phyloP scores from a whole-genome alignment of 23 tunicate genomes.

The Phallusia fumigata region DNA sequence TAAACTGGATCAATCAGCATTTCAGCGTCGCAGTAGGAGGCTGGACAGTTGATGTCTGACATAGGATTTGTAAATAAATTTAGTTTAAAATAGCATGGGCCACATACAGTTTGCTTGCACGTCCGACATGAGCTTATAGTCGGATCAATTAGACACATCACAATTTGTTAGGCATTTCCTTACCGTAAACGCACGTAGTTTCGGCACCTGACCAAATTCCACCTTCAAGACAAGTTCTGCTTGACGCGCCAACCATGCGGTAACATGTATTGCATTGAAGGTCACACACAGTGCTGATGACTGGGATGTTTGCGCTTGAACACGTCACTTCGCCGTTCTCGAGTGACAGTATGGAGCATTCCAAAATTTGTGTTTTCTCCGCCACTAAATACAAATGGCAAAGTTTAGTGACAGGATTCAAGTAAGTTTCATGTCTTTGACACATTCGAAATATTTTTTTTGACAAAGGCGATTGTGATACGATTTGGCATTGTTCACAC shows the following conservation, averaged over 20 bases:
- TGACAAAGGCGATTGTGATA: too few relatives aligned
- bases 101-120: background rate
- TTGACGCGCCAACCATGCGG: conserved; percentile 20
- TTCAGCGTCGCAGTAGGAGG: conserved; percentile 27
- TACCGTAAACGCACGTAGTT: conserved; percentile 42
- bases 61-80: background rate
- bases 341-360: background rate
- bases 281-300: conserved; percentile 11
- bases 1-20: conserved; percentile 5
- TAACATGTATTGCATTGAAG: conserved; percentile 35
- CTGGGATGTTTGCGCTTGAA: background rate
- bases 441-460: too few relatives aligned
- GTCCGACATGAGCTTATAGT: background rate
- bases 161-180: background rate
- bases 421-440: too few relatives aligned
- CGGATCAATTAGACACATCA: background rate
- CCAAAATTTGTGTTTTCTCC: background rate
- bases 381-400: background rate
- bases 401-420: too few relatives aligned
- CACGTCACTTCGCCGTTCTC: conserved; percentile 3
- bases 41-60: conserved; percentile 16
- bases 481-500: too few relatives aligned
- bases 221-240: conserved; percentile 26
- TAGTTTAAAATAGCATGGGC: background rate
- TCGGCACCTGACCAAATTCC: conserved; percentile 35